Conservation (phyloP, 2,888 invertebrate species). For the Amaurobius ferox region DNA sequence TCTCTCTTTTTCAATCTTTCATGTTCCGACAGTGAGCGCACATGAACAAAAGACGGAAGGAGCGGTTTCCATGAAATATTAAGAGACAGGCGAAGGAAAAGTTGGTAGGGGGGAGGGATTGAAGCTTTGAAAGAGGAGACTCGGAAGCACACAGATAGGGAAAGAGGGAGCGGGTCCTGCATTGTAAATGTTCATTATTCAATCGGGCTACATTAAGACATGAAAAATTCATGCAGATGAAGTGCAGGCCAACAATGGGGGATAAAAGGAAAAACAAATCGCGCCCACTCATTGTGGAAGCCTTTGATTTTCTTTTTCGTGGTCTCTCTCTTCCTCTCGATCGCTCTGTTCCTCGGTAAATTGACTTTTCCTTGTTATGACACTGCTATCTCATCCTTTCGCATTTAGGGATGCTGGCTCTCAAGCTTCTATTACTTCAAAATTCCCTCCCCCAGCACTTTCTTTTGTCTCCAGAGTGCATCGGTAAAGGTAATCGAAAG, state of each 20-base stretch:
- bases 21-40: conserved; percentile 63
- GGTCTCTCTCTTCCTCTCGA: conserved; percentile 35
- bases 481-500: conserved; percentile 68
- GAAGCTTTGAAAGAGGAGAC: conserved; percentile 56
- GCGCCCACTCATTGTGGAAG: conserved; percentile 50
- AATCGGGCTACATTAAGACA: conserved; percentile 73
- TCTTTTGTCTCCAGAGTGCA: conserved; percentile 57
- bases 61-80: conserved; percentile 72
- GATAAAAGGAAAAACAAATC: conserved; percentile 72
- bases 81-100: conserved; percentile 54
- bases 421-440: conserved; percentile 7
- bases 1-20: conserved; percentile 71
- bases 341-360: conserved; percentile 61
- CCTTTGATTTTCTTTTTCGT: conserved; percentile 57
- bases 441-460: conserved; percentile 24
- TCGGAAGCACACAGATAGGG: conserved; percentile 36
- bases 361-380: conserved; percentile 72
- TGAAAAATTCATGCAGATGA: conserved; percentile 73
- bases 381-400: conserved; percentile 50
- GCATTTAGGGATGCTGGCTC: conserved; percentile 27
- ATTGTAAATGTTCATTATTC: conserved; percentile 73
- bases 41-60: conserved; percentile 67
- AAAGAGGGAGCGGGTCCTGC: conserved; percentile 52
- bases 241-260: conserved; percentile 72
- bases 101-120: conserved; percentile 18